These are phyloP conservation scores for Dryobotodes eremita DNA, from an alignment of 2,888 invertebrate species.

Conservation along the genomic window DNA sequence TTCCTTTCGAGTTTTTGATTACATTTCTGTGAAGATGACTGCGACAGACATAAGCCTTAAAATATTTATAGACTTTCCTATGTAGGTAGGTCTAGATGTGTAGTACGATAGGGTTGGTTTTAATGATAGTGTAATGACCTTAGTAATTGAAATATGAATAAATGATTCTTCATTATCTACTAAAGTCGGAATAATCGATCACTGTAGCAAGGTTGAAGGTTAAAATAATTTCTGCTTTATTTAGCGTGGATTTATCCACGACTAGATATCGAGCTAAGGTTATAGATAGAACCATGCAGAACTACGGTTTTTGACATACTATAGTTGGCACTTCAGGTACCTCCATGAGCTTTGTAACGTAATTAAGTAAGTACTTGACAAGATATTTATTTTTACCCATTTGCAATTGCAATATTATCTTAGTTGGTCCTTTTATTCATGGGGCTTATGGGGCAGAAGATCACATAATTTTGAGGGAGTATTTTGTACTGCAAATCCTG, in stretches of 20 bases:
- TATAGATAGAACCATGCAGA: not conserved
- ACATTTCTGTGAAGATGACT: not conserved
- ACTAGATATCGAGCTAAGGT: slow-evolving; percentile 3
- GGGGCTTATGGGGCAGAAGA: not conserved
- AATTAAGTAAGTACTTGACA: no score
- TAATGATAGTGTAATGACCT: not conserved
- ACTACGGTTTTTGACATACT: not conserved
- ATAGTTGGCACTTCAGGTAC: not conserved
- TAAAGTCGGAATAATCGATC: not conserved
- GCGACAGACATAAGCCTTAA: not conserved
- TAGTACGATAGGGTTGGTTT: not conserved
- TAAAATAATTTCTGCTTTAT: not conserved
- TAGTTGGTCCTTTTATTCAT: not conserved
- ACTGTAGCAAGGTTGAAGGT: not conserved
- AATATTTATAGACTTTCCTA: not conserved
- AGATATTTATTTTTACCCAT: not conserved
- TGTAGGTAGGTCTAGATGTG: not conserved
- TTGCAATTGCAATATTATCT: slow-evolving; percentile 1
- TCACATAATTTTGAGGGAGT: not conserved
- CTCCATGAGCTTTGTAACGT: not conserved
- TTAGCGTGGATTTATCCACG: not conserved
- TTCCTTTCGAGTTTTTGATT: not conserved
- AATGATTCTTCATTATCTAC: not conserved
- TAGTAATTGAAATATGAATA: slow-evolving; percentile 28
- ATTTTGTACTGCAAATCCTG: not conserved